Evolutionary conservation across 2,888 invertebrate genomes (phyloP).

Genomic region (Dysmachus trigonus): DNA sequence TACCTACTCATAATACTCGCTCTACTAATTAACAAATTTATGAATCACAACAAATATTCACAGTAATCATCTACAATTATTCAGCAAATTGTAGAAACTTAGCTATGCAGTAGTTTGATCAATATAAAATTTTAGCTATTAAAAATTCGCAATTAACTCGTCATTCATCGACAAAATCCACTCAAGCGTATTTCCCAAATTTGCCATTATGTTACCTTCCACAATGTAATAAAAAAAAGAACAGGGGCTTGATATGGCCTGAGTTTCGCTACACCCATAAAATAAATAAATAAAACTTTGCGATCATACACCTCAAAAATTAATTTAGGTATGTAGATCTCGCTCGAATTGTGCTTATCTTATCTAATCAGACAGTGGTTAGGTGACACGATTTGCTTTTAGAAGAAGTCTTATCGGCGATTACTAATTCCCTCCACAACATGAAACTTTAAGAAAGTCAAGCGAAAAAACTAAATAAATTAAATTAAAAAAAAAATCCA

Average conservation of each 20-base stretch:
- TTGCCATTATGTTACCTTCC: background rate
- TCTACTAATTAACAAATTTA: too few species aligned
- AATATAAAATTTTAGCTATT: background rate
- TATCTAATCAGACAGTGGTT: background rate
- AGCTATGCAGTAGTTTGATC: background rate
- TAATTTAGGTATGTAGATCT: background rate
- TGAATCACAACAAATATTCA: background rate
- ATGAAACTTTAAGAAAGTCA: background rate
- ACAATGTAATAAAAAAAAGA: background rate
- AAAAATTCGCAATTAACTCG: background rate
- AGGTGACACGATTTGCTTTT: background rate
- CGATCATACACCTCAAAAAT: background rate
- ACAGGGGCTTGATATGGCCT: background rate
- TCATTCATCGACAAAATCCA: background rate
- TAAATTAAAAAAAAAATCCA: background rate
- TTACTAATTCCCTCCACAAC: conserved; percentile 6
- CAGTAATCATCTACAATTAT: background rate
- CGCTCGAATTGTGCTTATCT: background rate
- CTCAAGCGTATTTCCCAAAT: background rate
- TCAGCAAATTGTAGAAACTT: background rate
- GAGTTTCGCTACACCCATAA: background rate
- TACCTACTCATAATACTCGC: too few species aligned
- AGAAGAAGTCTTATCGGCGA: background rate
- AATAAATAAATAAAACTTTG: background rate
- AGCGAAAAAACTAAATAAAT: background rate